Evolutionary conservation across 1,140 invertebrate genomes (phyloP).

Genomic region (Pteromalus puparum): DNA sequence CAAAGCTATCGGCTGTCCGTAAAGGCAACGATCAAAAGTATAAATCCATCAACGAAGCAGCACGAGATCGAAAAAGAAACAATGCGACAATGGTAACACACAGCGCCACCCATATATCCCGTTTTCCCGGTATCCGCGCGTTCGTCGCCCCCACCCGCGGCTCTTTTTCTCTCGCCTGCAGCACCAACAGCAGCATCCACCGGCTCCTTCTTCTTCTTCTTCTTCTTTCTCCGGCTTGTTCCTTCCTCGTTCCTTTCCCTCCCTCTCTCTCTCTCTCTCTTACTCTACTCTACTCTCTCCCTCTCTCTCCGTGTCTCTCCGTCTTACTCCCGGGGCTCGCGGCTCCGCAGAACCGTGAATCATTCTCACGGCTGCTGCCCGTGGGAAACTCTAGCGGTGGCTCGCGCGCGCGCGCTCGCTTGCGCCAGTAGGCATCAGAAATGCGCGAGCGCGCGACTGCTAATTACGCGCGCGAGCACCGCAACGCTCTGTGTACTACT

Average conservation of each 20-base stretch:
- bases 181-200: neutral
- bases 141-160: neutral
- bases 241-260: conserved; percentile 25
- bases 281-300: conserved; percentile 40
- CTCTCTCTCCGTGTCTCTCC: conserved; percentile 10
- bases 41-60: neutral
- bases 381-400: conserved; percentile 42
- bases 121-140: conserved; percentile 16
- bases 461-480: conserved; percentile 39
- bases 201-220: conserved; percentile 41
- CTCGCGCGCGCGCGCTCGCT: conserved; percentile 8
- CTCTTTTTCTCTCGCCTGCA: conserved; percentile 34
- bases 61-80: neutral
- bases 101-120: conserved; percentile 20
- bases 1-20: neutral
- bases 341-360: conserved; percentile 48
- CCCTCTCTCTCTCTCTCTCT: conserved; percentile 22
- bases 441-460: conserved; percentile 34
- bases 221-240: conserved; percentile 29
- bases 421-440: conserved; percentile 36
- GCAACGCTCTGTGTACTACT: neutral
- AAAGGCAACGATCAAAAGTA: neutral
- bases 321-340: conserved; percentile 30
- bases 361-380: conserved; percentile 52
- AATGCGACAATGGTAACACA: neutral